Percentiles rank a stretch among this genome's conserved stretches.
Evolutionary conservation across 2,113 vertebrate species (phyloP).

Genomic region (Nannobrachium achirus): DNA sequence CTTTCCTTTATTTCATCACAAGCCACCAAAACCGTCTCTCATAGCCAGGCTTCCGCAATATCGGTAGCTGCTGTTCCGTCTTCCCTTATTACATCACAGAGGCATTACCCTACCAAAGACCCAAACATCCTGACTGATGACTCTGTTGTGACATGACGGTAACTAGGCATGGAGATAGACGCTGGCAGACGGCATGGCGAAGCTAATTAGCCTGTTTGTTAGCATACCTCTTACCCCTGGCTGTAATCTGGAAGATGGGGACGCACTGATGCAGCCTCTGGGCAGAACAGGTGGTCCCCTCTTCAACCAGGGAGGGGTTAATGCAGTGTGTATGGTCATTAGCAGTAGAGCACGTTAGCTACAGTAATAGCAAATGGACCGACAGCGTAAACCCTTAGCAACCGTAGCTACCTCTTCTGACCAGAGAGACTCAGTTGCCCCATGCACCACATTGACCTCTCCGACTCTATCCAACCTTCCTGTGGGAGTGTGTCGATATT

Average conservation of each 20-base stretch:
- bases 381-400: neutral
- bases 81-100: no score
- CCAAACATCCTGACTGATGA: slow-evolving; percentile 19
- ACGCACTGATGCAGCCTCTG: neutral
- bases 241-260: slow-evolving; percentile 43
- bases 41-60: no score
- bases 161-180: slow-evolving; percentile 3
- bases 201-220: slow-evolving; percentile 25
- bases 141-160: slow-evolving; percentile 10
- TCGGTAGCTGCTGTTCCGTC: no score
- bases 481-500: no score
- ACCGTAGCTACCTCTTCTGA: neutral
- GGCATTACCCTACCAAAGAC: no score
- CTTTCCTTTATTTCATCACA: no score
- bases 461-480: no score
- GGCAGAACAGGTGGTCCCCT: slow-evolving; percentile 49
- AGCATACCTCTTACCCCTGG: slow-evolving; percentile 23
- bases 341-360: slow-evolving; percentile 29
- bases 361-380: neutral
- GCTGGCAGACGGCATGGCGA: slow-evolving; percentile 20
- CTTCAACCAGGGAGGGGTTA: slow-evolving; percentile 33
- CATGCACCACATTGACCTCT: neutral
- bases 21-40: no score
- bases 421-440: neutral
- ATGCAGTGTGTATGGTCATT: slow-evolving; percentile 31